Conservation (phyloP, 2,888 invertebrate species). For the Panopea generosa region DNA sequence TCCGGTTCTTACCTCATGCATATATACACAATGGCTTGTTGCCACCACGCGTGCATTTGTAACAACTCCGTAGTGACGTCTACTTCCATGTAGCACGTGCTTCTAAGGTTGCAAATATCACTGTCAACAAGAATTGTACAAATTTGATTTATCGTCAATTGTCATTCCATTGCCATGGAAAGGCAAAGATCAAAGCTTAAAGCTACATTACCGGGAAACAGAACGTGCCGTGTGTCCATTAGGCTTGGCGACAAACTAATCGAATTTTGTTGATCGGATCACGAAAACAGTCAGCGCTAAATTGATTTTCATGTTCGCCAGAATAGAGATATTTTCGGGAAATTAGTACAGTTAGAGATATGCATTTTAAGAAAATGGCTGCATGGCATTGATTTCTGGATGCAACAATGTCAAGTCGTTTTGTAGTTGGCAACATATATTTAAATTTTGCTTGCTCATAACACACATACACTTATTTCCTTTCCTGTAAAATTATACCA, state of each 20-base stretch:
- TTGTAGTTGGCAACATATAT: too few relatives aligned
- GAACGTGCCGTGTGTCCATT: slow-evolving; percentile 61
- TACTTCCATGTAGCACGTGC: slow-evolving; percentile 42
- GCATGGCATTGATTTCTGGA: too few relatives aligned
- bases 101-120: slow-evolving; percentile 35
- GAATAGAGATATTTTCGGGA: slow-evolving; percentile 49
- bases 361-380: background rate
- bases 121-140: slow-evolving; percentile 52
- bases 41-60: background rate
- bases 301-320: slow-evolving; percentile 61
- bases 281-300: slow-evolving; percentile 59
- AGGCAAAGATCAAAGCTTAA: slow-evolving; percentile 57
- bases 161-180: slow-evolving; percentile 55
- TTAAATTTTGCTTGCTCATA: too few relatives aligned
- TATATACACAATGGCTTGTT: slow-evolving; percentile 17
- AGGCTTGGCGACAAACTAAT: slow-evolving; percentile 63
- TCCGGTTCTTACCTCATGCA: slow-evolving; percentile 25
- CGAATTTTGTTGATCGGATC: slow-evolving; percentile 62
- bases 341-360: slow-evolving; percentile 36
- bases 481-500: too few relatives aligned
- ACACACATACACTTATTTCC: too few relatives aligned
- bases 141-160: slow-evolving; percentile 63
- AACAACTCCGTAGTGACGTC: background rate
- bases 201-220: slow-evolving; percentile 50
- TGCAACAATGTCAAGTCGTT: too few relatives aligned